Evolutionary conservation across 1,140 invertebrate species (phyloP), one percentile per base, ranked within the genome.

Genomic region (Eumaeus atala): DNA sequence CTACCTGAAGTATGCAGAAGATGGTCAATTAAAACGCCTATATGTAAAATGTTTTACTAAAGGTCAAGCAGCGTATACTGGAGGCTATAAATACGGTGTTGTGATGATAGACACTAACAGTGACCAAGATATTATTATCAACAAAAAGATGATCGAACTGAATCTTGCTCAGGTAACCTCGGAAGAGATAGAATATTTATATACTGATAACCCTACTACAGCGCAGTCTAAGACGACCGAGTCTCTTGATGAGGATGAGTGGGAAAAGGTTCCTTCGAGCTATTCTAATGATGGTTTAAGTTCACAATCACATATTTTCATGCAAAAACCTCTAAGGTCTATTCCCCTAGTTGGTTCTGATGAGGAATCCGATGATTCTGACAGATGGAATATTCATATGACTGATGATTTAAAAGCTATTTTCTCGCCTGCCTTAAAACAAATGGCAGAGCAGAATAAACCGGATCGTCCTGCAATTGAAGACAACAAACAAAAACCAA

Each of bases 11-110:
- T 55, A 71, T 50, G 60, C 60, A 9, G 42, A 59, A 4, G 59
- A 53, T 8, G 70, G 67, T 6, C 53, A 68, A 21, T 53, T 78
- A 1, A 88, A 88, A 72, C 52, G 64, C 21, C 56, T 87, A 7
- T 79, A 68, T 36, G 71, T 69, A 0, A 84, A 84, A 70, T 77
- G 70, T 57, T 84, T 74, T 49, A 70, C 63, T 1, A 87, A 86
- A 66, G 72, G 77, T 50, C 62, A 59, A 5, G 72, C 84, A 1
- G 59, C 65, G 53, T 62, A 61, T 36, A 88, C 87, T 10, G 70
- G 57, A 10, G 84, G 81, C 2, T 61, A 78, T 28, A 88, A 87
- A 70, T 88, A 87, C 58, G 70, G 69, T 1, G 60, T 88, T 6
- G 58, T 66, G 28, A 48, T 88, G 17, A 63, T 81, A 28, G 84